Base-by-base conservation (phyloP, 1,140 invertebrate species). In the Drosophila parabipectinata region DNA sequence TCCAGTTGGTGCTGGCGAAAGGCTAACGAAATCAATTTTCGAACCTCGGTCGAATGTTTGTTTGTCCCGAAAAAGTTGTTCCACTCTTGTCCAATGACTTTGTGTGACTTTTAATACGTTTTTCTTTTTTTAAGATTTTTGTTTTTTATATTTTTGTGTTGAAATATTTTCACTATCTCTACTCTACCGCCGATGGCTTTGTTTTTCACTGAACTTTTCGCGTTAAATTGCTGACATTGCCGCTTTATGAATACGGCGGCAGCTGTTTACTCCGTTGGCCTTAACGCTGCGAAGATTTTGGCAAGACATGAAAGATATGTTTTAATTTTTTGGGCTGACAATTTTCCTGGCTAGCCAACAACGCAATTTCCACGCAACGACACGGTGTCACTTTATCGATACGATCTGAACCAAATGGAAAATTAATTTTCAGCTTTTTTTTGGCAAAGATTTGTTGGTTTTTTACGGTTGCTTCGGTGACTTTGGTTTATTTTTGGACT, bases 281-380 rank as follows among this genome's bases (percentile, higher is more conserved):
- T 58, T 69, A 57, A 79, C 39, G 57, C 54, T 62, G 51, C 47
- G 47, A 76, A 72, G 67, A 77, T 63, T 88, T 83, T 77, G 84
- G 72, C 84, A 89, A 88, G 79, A 88, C 84, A 88, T 89, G 79
- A 83, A 83, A 88, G 62, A 62, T 68, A 62, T 51, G 44, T 34
- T 9, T 15, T 15, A 12, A 12, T 37, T 12, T n/a, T 77, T 75
- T 79, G 41, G 53, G 30, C 71, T 71, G 80, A 80, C 61, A 71
- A 77, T 80, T 77, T 80, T 28, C 64, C 63, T 39, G 52, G 28
- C 56, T 15, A 18, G n/a, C 4, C 41, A 59, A 79, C 74, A 45
- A 63, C 55, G 63, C 52, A 75, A 26, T 18, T 45, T 32, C 39
- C 30, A 62, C 52, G 28, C n/a, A 52, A 18, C 34, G 41, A 34